Evolutionary conservation across 2,797 vertebrate genomes (phyloP).

Genomic region (Novumbra hubbsi): DNA sequence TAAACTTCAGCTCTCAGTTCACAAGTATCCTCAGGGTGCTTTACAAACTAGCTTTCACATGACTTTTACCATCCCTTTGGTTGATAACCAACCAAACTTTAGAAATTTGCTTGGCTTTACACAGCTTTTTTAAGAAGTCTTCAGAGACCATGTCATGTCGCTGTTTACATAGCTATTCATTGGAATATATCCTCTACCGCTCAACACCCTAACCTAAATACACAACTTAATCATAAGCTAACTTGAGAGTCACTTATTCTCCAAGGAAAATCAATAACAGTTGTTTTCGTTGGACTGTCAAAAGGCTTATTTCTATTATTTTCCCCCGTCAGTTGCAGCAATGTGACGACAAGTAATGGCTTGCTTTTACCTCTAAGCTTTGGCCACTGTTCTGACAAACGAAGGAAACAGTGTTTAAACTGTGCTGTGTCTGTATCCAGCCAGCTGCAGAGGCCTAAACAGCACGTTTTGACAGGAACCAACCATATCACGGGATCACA

Average conservation of each 20-base stretch:
- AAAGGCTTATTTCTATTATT: slow-evolving; percentile 27
- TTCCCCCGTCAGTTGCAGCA: slow-evolving; percentile 41
- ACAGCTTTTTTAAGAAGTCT: slow-evolving; percentile 52
- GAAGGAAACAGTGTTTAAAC: slow-evolving; percentile 15
- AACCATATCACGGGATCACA: slow-evolving; percentile 3
- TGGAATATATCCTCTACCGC: slow-evolving; percentile 21
- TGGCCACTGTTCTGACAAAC: slow-evolving; percentile 42
- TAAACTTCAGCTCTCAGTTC: slow-evolving; percentile 44
- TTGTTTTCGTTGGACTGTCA: slow-evolving; percentile 35
- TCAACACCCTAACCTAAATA: slow-evolving; percentile 27
- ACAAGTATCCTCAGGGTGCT: slow-evolving; percentile 36
- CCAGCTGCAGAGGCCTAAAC: neutral
- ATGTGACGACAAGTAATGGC: slow-evolving; percentile 43
- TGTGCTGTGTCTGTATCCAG: neutral
- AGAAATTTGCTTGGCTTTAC: slow-evolving; percentile 56
- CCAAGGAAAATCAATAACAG: slow-evolving; percentile 26
- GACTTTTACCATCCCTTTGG: slow-evolving; percentile 30
- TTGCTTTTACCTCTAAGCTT: slow-evolving; percentile 29
- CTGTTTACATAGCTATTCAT: slow-evolving; percentile 55
- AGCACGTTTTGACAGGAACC: neutral
- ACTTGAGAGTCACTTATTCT: slow-evolving; percentile 23
- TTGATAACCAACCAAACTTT: slow-evolving; percentile 10
- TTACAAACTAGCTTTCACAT: slow-evolving; percentile 46
- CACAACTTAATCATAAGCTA: slow-evolving; percentile 1
- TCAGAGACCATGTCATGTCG: slow-evolving; percentile 55